phyloP scores from a whole-genome alignment of 1,140 invertebrate species.

The Hyphantria cunea region DNA sequence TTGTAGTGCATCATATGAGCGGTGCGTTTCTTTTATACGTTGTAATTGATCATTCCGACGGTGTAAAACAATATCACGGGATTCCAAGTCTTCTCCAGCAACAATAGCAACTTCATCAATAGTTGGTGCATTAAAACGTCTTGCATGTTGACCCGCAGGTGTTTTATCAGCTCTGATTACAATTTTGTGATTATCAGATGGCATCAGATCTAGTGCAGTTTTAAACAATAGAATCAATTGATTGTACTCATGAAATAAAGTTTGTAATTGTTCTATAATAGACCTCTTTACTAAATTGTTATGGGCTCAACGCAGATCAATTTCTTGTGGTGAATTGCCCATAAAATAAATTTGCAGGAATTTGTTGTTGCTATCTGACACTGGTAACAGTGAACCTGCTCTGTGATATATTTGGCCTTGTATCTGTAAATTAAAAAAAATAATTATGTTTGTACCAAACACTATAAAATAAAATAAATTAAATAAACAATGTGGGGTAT shows the following conservation, averaged over 20 bases:
- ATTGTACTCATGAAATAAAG: slow-evolving; percentile 61
- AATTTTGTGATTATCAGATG: slow-evolving; percentile 61
- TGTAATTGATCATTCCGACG: slow-evolving; percentile 21
- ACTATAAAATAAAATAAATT: too few species aligned
- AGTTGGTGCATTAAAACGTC: slow-evolving; percentile 72
- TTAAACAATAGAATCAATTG: slow-evolving; percentile 64
- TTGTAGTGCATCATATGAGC: slow-evolving; percentile 62
- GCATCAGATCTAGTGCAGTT: slow-evolving; percentile 61
- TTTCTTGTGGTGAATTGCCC: too few species aligned
- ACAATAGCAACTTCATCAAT: slow-evolving; percentile 76
- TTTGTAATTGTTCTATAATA: too few species aligned
- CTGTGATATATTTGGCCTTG: too few species aligned
- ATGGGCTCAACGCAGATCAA: too few species aligned
- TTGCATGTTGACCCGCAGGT: slow-evolving; percentile 59
- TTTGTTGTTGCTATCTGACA: too few species aligned
- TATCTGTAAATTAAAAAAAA: too few species aligned
- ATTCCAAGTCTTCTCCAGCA: slow-evolving; percentile 63
- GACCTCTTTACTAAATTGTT: too few species aligned
- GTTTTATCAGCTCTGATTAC: slow-evolving; percentile 63
- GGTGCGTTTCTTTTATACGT: slow-evolving; percentile 20
- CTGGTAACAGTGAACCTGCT: too few species aligned
- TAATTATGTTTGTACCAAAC: too few species aligned
- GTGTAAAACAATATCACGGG: slow-evolving; percentile 66
- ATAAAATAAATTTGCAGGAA: too few species aligned
- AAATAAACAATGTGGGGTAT: too few species aligned